These are phyloP conservation scores for Drosophila multiciliata DNA, from an alignment of 2,888 invertebrate species.

Conservation along the genomic window DNA sequence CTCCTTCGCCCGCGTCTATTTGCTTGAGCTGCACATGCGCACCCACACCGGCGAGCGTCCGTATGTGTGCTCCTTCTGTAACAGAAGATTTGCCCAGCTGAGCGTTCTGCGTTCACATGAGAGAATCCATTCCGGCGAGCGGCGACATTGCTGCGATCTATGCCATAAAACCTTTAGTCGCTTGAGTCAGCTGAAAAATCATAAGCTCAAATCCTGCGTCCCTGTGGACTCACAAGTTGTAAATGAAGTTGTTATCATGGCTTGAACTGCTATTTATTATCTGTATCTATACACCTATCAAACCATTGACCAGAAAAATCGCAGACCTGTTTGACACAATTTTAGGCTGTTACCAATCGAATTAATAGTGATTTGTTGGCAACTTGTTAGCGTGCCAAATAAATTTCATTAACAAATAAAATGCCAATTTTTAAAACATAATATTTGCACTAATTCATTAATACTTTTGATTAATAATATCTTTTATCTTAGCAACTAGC, in stretches of 20 bases:
- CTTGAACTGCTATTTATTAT: not conserved
- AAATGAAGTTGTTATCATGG: not conserved
- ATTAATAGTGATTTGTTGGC: not conserved
- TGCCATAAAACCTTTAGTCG: slow-evolving; percentile 77
- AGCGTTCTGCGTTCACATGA: slow-evolving; percentile 85
- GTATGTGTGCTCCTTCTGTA: slow-evolving; percentile 78
- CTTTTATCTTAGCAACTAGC: no score
- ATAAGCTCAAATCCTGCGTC: slow-evolving; percentile 30
- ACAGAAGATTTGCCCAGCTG: slow-evolving; percentile 76
- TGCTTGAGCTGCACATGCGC: slow-evolving; percentile 85
- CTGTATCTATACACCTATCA: not conserved
- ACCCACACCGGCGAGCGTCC: slow-evolving; percentile 83
- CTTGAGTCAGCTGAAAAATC: slow-evolving; percentile 45
- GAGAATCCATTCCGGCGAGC: slow-evolving; percentile 81
- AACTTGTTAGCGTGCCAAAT: not conserved
- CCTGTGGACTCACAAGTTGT: not conserved
- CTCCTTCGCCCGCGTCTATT: slow-evolving; percentile 81
- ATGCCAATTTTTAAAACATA: not conserved
- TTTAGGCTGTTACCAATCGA: not conserved
- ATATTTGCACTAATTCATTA: not conserved
- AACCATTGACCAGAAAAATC: not conserved
- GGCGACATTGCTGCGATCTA: slow-evolving; percentile 69
- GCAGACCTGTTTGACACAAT: not conserved
- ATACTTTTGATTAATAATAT: no score
- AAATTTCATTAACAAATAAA: not conserved